A percentile compares a stretch with the other conserved stretches of the same genome.
phyloP scores from a whole-genome alignment of 2,888 invertebrate genomes.

The Eledone cirrhosa region DNA sequence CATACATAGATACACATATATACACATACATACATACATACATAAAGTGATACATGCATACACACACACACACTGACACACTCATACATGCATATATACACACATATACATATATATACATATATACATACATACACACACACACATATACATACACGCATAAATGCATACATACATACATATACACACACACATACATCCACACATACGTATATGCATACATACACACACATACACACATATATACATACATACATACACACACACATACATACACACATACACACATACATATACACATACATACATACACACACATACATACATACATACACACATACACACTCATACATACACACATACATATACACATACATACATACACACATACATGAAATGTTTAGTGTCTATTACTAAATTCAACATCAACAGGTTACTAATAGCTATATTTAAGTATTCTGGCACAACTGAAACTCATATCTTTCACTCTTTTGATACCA shows the following conservation, averaged over 20 bases:
- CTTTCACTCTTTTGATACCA: too few species aligned
- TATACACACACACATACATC: not conserved
- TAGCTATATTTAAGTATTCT: too few species aligned
- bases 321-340: not conserved
- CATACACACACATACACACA: not conserved
- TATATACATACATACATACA: not conserved
- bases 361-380: not conserved
- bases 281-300: not conserved
- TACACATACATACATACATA: not conserved
- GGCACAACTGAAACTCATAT: too few species aligned
- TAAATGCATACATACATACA: not conserved
- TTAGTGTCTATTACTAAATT: too few species aligned
- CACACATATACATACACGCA: not conserved
- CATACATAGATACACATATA: not conserved
- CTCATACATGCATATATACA: not conserved
- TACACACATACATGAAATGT: not conserved
- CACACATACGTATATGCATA: not conserved
- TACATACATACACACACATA: not conserved
- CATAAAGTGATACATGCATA: not conserved
- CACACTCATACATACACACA: not conserved
- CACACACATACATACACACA: not conserved
- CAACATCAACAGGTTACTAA: too few species aligned
- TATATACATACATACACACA: not conserved
- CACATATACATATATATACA: not conserved
- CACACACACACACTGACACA: not conserved